Conservation (phyloP, 2,888 invertebrate species). For the Ichneumon xanthorius region DNA sequence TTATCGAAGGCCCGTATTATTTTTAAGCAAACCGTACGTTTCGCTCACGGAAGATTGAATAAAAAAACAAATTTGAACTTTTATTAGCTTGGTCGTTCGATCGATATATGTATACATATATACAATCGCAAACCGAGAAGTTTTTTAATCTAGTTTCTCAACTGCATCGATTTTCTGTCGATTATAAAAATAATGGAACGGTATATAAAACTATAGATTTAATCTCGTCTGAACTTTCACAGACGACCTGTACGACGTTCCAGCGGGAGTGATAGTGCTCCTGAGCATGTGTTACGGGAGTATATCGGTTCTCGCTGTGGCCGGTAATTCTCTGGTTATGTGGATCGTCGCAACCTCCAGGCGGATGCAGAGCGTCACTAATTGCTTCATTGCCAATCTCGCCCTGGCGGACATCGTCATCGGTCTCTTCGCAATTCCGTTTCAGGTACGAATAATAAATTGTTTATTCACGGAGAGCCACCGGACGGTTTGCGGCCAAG, state of each 20-base stretch:
- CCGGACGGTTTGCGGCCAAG: not conserved
- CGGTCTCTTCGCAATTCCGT: conserved; percentile 94
- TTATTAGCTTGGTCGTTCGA: not conserved
- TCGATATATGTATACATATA: too few species aligned
- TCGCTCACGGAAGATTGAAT: too few species aligned
- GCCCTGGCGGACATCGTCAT: conserved; percentile 95
- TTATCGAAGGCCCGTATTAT: too few species aligned
- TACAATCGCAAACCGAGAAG: too few species aligned
- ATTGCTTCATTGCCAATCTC: conserved; percentile 94
- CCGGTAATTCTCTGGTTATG: conserved; percentile 94
- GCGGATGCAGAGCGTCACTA: conserved; percentile 93
- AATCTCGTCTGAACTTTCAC: conserved; percentile 64
- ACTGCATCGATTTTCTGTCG: not conserved
- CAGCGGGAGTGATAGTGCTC: conserved; percentile 90
- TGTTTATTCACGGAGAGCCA: not conserved
- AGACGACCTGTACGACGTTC: conserved; percentile 90
- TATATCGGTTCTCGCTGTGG: conserved; percentile 92
- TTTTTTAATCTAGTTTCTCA: too few species aligned
- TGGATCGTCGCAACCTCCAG: conserved; percentile 92
- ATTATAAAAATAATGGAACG: not conserved
- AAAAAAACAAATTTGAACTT: too few species aligned
- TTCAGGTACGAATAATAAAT: conserved; percentile 86
- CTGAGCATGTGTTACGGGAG: conserved; percentile 93
- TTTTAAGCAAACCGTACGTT: too few species aligned
- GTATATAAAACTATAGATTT: not conserved